Percentiles rank a stretch among this genome's conserved stretches.
These are phyloP conservation scores for Thamnaconus septentrionalis DNA, from an alignment of 2,113 vertebrate genomes.

Conservation along the genomic window DNA sequence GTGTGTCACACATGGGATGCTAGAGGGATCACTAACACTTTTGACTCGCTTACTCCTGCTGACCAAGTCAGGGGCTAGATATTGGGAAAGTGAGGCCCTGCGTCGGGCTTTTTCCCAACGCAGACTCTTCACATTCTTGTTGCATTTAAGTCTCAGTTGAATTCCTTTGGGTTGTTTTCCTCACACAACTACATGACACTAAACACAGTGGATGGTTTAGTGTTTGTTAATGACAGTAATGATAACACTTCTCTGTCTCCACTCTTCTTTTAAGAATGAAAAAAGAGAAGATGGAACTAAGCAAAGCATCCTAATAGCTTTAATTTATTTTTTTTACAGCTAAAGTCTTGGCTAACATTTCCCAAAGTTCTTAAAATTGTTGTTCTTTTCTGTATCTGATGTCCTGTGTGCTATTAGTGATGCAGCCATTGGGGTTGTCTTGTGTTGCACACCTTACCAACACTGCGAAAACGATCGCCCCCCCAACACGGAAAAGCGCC, in stretches of 20 bases:
- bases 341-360: conserved; percentile 72
- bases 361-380: conserved; percentile 94
- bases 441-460: conserved; percentile 99
- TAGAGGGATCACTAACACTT: conserved; percentile 72
- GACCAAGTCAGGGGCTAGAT: conserved; percentile 57
- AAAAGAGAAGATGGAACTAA: conserved; percentile 10
- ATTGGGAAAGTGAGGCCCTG: conserved; percentile 39
- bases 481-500: conserved; percentile 90
- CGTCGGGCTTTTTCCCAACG: conserved; percentile 14
- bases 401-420: conserved; percentile 99
- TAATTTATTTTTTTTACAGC: conserved; percentile 41
- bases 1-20: conserved; percentile 72
- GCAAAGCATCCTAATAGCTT: conserved; percentile 41
- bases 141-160: conserved; percentile 25
- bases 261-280: no score
- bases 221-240: conserved; percentile 8
- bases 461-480: conserved; percentile 95
- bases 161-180: conserved; percentile 18
- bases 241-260: no score
- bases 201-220: conserved; percentile 29
- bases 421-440: conserved; percentile 99
- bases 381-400: conserved; percentile 99
- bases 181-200: conserved; percentile 18
- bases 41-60: conserved; percentile 51
- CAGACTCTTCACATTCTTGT: conserved; percentile 16